These are phyloP conservation scores for Dinomys branickii DNA, from an alignment of 2,113 vertebrate genomes.

Conservation along the genomic window DNA sequence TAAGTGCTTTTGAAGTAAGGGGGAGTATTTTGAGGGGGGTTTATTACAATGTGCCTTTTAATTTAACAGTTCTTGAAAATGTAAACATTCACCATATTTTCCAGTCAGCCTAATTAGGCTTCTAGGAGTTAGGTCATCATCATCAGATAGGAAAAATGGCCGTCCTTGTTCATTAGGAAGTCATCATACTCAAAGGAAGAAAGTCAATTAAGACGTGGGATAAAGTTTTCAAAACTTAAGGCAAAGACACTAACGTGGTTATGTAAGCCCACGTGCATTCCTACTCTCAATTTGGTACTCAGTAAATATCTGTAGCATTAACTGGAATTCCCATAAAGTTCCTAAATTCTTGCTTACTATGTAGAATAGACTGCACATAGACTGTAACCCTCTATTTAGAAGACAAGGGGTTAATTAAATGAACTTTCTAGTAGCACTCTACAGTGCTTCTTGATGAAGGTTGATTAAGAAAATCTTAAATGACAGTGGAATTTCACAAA, in stretches of 20 bases:
- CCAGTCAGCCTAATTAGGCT: neutral
- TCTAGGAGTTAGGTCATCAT: neutral
- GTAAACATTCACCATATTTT: neutral
- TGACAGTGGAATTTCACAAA: slow-evolving; percentile 54
- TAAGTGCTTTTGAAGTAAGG: neutral
- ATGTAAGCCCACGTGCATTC: neutral
- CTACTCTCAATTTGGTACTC: neutral
- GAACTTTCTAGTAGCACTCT: slow-evolving; percentile 21
- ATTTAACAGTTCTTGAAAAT: neutral
- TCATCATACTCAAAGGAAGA: neutral
- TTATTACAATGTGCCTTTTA: neutral
- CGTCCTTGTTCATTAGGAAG: neutral
- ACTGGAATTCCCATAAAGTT: slow-evolving; percentile 15
- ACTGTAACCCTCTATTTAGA: slow-evolving; percentile 21
- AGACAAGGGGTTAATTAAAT: slow-evolving; percentile 63
- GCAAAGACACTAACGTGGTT: neutral
- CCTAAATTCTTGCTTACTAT: slow-evolving; percentile 43
- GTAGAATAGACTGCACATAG: slow-evolving; percentile 41
- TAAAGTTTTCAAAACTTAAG: slow-evolving; percentile 4
- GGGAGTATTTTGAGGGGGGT: neutral
- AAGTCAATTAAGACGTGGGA: neutral
- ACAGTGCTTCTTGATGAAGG: slow-evolving; percentile 49
- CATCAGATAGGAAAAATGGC: neutral
- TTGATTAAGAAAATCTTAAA: slow-evolving; percentile 61
- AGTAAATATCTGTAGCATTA: slow-evolving; percentile 39